Evolutionary conservation across 2,113 vertebrate genomes (phyloP).

Genomic region (Ondatra zibethicus): DNA sequence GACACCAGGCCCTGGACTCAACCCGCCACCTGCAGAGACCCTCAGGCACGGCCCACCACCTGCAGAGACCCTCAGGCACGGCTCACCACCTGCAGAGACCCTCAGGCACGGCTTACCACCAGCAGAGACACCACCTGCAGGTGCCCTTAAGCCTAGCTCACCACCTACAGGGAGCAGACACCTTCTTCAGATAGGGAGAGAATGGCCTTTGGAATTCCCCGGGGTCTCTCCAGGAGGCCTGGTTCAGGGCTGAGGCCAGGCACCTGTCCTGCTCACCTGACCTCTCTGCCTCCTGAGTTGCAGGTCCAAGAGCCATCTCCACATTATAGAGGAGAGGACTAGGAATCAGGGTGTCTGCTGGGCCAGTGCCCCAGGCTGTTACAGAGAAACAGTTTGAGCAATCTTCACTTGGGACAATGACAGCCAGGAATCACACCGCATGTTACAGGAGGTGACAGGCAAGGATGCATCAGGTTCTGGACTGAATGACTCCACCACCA

Average conservation of each 20-base stretch:
- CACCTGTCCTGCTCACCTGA: not conserved
- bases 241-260: not conserved
- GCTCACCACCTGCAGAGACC: not conserved
- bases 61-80: not conserved
- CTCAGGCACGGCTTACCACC: not conserved
- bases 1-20: not conserved
- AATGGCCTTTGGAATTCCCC: not conserved
- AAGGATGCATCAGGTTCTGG: rapidly evolving
- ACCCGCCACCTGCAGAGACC: not conserved
- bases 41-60: not conserved
- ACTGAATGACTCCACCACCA: not conserved
- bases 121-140: no score
- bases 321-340: not conserved
- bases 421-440: not conserved
- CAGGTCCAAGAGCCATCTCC: rapidly evolving
- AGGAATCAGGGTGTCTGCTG: not conserved
- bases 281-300: not conserved
- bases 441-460: no score
- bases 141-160: not conserved
- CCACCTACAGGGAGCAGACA: not conserved
- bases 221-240: not conserved
- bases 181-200: not conserved
- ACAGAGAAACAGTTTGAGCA: not conserved
- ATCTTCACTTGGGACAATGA: not conserved
- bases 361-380: not conserved